A percentile compares a stretch with the other conserved stretches of the same genome.
phyloP scores from a whole-genome alignment of 2,888 invertebrate genomes.

The Orthosia gothica region DNA sequence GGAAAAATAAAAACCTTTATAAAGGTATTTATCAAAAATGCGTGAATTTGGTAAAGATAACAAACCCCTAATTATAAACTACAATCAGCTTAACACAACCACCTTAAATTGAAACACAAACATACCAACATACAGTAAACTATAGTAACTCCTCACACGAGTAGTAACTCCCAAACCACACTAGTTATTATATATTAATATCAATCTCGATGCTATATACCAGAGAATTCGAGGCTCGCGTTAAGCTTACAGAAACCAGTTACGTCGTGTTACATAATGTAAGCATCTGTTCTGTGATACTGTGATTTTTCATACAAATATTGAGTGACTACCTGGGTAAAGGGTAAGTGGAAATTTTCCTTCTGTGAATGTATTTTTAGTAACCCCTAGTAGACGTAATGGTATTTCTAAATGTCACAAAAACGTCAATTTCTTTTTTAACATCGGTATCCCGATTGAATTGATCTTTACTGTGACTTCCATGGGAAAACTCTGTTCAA shows the following conservation, averaged over 20 bases:
- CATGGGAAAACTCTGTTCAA: neutral
- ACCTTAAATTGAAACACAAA: slow-evolving; percentile 22
- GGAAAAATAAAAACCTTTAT: neutral
- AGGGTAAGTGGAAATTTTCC: slow-evolving; percentile 8
- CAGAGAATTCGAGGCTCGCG: slow-evolving; percentile 53
- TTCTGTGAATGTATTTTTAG: slow-evolving; percentile 8
- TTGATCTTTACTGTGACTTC: neutral
- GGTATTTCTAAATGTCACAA: slow-evolving; percentile 5
- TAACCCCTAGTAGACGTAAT: neutral
- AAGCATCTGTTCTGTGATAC: slow-evolving; percentile 11
- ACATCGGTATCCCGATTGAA: neutral
- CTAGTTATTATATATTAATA: slow-evolving; percentile 74
- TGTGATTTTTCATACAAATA: slow-evolving; percentile 22
- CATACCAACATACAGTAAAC: slow-evolving; percentile 15
- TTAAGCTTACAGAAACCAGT: slow-evolving; percentile 46
- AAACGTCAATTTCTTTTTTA: slow-evolving; percentile 9
- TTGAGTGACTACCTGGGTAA: neutral
- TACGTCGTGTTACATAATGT: slow-evolving; percentile 43
- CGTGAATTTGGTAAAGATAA: neutral
- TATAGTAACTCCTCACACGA: slow-evolving; percentile 28
- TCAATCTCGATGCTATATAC: slow-evolving; percentile 68
- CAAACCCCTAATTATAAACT: neutral
- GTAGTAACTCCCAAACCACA: slow-evolving; percentile 64
- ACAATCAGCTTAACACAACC: neutral
- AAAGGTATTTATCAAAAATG: neutral